Evolutionary conservation across 92 coral and sea anemone species (phyloP).

Genomic region (Muricea muricata): DNA sequence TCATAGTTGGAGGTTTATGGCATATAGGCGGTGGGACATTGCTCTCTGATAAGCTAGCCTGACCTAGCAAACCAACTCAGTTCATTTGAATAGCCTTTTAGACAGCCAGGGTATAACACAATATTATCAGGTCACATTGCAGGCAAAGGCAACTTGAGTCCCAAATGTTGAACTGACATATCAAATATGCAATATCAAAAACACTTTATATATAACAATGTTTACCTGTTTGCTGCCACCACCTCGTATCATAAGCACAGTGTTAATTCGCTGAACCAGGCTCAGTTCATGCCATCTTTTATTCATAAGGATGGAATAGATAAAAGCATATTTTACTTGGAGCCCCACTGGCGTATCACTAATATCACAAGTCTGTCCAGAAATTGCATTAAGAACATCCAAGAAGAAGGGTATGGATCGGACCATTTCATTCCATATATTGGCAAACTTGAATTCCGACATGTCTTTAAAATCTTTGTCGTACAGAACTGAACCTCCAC

Average conservation of each 20-base stretch:
- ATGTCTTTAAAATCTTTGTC: not conserved
- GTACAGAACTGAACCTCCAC: not conserved
- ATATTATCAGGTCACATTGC: too few species aligned
- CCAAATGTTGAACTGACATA: too few species aligned
- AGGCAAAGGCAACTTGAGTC: too few species aligned
- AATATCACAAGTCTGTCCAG: not conserved
- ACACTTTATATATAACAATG: too few species aligned
- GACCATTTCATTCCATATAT: not conserved
- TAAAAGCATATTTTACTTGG: not conserved
- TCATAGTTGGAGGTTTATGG: too few species aligned
- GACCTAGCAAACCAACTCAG: too few species aligned
- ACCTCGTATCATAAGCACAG: not conserved
- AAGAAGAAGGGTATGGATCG: not conserved
- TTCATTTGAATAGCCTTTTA: too few species aligned
- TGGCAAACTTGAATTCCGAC: not conserved
- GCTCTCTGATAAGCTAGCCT: too few species aligned
- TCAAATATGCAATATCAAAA: too few species aligned
- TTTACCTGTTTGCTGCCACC: not conserved
- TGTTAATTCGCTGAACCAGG: not conserved
- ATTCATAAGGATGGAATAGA: not conserved
- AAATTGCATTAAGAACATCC: not conserved
- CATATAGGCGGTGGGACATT: too few species aligned
- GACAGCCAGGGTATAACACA: too few species aligned
- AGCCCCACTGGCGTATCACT: not conserved
- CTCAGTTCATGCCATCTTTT: conserved; percentile 3